Evolutionary conservation across 2,797 vertebrate species (phyloP).

Genomic region (Sebastes taczanowskii): DNA sequence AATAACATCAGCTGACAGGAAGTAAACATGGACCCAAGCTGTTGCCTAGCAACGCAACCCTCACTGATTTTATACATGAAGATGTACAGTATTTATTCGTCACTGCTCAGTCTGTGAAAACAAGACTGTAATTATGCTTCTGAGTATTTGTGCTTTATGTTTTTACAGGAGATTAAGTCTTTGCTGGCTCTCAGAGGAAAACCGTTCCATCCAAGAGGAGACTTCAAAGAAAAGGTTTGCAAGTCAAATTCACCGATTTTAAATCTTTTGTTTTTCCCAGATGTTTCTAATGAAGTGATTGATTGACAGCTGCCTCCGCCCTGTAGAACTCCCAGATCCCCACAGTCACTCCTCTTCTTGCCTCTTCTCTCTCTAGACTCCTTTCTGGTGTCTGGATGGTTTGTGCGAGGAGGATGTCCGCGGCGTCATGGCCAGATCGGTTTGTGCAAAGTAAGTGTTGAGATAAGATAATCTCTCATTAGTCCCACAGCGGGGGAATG

Average conservation of each 20-base stretch:
- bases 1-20: too few species aligned
- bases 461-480: too few species aligned
- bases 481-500: too few species aligned
- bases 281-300: background rate
- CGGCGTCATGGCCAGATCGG: conserved; percentile 92
- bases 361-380: conserved; percentile 81
- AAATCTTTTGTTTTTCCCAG: background rate
- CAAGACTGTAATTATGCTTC: background rate
- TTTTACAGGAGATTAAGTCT: conserved; percentile 90
- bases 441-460: conserved; percentile 95
- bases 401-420: conserved; percentile 90
- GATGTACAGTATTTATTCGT: background rate
- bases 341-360: background rate
- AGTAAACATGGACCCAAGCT: too few species aligned
- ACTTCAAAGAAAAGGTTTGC: conserved; percentile 87
- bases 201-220: conserved; percentile 79
- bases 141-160: background rate
- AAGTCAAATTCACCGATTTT: background rate
- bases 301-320: background rate
- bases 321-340: background rate
- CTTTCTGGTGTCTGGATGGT: conserved; percentile 92
- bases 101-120: background rate
- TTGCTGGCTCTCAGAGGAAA: conserved; percentile 89
- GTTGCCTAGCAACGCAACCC: too few species aligned
- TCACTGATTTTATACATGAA: background rate